A percentile compares a stretch with the other conserved stretches of the same genome.
Evolutionary conservation across 2,888 invertebrate genomes (phyloP).

Genomic region (Monoplex corrugatus): DNA sequence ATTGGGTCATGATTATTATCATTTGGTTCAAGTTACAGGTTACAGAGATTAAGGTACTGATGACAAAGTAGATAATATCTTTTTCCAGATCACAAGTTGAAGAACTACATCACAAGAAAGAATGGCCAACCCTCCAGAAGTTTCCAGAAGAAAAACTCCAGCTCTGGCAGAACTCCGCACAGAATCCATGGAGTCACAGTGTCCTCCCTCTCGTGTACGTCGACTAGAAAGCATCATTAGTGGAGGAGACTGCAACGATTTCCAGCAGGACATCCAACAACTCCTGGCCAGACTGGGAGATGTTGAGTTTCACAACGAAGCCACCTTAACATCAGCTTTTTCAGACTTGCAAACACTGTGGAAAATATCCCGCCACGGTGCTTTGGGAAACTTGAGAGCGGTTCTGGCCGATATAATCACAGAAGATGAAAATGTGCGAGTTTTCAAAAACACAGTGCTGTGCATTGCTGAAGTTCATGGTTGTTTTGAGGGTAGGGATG

Average conservation of each 20-base stretch:
- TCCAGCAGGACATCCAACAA: slow-evolving; percentile 42
- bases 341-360: slow-evolving; percentile 35
- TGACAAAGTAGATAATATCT: no score
- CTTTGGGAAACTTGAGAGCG: slow-evolving; percentile 34
- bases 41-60: background rate
- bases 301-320: slow-evolving; percentile 27
- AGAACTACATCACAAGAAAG: background rate
- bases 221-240: slow-evolving; percentile 44
- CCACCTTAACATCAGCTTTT: background rate
- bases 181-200: slow-evolving; percentile 34
- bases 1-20: no score
- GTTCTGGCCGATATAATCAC: slow-evolving; percentile 41
- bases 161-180: slow-evolving; percentile 25
- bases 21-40: background rate
- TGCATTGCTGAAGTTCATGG: background rate
- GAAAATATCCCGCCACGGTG: slow-evolving; percentile 39
- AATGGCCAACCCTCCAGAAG: background rate
- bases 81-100: background rate
- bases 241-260: slow-evolving; percentile 22
- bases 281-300: slow-evolving; percentile 30
- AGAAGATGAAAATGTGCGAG: slow-evolving; percentile 27
- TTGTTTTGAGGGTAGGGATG: slow-evolving; percentile 8
- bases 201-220: background rate
- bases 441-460: slow-evolving; percentile 33
- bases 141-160: background rate